phyloP scores from a whole-genome alignment of 2,113 vertebrate genomes.

The Pangasianodon hypophthalmus region DNA sequence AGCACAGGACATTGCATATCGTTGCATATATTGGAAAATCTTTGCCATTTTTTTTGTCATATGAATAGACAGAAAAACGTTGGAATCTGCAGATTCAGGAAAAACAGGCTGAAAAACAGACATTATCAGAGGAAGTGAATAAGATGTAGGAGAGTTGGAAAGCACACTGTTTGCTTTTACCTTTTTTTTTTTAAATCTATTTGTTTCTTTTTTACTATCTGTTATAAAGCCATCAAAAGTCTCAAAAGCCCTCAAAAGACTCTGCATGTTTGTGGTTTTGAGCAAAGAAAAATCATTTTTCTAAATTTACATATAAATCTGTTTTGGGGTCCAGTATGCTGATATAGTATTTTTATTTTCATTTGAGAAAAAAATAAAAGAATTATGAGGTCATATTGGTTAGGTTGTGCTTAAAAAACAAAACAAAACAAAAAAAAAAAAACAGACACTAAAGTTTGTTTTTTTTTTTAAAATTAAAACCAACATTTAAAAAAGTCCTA shows the following conservation, averaged over 20 bases:
- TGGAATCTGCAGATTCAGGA: not conserved
- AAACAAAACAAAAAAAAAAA: no score
- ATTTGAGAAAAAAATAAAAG: not conserved
- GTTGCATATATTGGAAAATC: not conserved
- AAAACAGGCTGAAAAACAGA: not conserved
- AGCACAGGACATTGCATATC: not conserved
- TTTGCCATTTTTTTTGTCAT: not conserved
- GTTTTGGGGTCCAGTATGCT: not conserved
- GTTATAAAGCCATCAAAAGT: not conserved
- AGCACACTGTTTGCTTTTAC: not conserved
- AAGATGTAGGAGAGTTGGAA: not conserved
- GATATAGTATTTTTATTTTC: not conserved
- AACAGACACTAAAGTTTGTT: no score
- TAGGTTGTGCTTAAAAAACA: no score
- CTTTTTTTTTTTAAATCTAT: not conserved
- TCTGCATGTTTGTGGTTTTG: not conserved
- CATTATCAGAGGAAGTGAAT: not conserved
- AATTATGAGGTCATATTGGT: no score
- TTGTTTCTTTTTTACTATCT: not conserved
- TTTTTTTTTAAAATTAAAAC: not conserved
- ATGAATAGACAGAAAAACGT: not conserved
- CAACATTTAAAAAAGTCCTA: no score
- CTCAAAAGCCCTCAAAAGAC: no score
- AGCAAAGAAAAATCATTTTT: not conserved
- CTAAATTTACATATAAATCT: not conserved